These are phyloP conservation scores for Sminthurinus aureus DNA, from an alignment of 2,888 invertebrate species.

Conservation along the genomic window DNA sequence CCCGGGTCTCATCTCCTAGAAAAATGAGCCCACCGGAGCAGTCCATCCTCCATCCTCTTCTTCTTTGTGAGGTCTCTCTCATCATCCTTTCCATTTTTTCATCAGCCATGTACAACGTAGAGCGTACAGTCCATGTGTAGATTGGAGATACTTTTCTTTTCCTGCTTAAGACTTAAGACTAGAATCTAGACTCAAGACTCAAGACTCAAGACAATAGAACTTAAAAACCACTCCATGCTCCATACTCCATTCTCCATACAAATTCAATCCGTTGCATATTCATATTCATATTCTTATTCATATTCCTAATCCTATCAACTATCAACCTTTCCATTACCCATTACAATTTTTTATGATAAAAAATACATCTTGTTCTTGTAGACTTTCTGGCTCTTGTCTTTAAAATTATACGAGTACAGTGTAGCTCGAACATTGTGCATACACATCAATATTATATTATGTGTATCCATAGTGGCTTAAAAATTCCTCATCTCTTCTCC, in stretches of 20 bases:
- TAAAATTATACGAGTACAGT: neutral
- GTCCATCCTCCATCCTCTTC: constrained; percentile 45
- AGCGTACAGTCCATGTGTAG: constrained; percentile 3
- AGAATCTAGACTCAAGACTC: too few relatives aligned
- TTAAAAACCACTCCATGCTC: neutral
- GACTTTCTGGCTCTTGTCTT: neutral
- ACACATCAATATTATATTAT: too few relatives aligned
- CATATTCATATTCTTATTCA: neutral
- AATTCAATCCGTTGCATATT: constrained; percentile 7
- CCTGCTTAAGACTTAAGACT: neutral
- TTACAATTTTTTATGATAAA: neutral
- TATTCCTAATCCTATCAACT: neutral
- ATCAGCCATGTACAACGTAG: constrained; percentile 6
- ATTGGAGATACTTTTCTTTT: neutral
- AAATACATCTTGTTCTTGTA: neutral
- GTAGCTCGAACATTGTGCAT: neutral
- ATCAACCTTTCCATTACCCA: neutral
- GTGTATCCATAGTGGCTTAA: too few relatives aligned
- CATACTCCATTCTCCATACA: neutral
- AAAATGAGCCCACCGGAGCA: constrained; percentile 59
- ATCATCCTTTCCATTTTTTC: constrained; percentile 41
- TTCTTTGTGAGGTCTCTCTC: constrained; percentile 48
- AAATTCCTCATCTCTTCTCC: too few relatives aligned
- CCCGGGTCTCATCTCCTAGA: constrained; percentile 53
- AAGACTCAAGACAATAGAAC: too few relatives aligned